Evolutionary conservation across 2,113 vertebrate genomes (phyloP), one percentile per base, ranked within the genome.

Genomic region (Megaleporinus macrocephalus): DNA sequence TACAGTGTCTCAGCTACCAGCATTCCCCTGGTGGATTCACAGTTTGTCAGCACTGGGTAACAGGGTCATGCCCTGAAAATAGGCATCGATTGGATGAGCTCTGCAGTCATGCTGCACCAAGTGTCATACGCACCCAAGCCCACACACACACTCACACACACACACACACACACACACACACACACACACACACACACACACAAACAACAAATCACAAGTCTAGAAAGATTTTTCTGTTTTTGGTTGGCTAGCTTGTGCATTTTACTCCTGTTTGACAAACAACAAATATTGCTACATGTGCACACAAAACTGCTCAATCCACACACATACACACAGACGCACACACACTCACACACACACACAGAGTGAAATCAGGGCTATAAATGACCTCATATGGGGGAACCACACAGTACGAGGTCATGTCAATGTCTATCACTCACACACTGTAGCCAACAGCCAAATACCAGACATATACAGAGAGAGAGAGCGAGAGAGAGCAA

Each of bases 31-130:
- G 26, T 70, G 85, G 62, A 44, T 72, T 76, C 62, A 63, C 77
- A 74, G 61, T 78, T 83, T 73, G 73, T 83, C 69, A 73, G 68
- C 68, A 10, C 49, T 24, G 76, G 69, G 85, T 86, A 86, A 86
- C 73, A 76, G 85, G 85, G 85, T 86, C 85, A 83, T 81, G 69
- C 85, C 82, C 81, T 70, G 69, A 83, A 86, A 86, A 83, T 78
- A 78, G 81, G 73, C 81, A 86, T 86, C 62, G 78, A 86, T 83
- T 86, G 81, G 81, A 78, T 78, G 74, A 80, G 85, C 74, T 83
- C 78, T 53, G 73, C 33, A 73, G 81, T 83, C 84, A 86, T 29
- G 69, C 81, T 78, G 77, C 78, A 51, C 68, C 16, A 70, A 36
- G 73, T 86, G 81, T 80, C 81, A 76, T 77, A 73, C 26, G 57